phyloP scores from a whole-genome alignment of 2,797 vertebrate species.

The Psittacula derbiana region DNA sequence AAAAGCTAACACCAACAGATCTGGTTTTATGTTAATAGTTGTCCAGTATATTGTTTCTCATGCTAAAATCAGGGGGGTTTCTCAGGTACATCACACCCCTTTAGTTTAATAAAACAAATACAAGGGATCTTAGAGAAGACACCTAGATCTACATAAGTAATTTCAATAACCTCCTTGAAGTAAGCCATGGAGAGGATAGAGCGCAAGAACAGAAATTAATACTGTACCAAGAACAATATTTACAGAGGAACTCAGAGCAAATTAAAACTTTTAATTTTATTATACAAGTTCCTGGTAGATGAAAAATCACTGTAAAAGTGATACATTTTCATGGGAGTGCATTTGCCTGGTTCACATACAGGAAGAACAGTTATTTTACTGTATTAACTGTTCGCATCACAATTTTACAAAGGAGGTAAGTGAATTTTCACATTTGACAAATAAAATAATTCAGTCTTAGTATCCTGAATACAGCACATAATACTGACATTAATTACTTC shows the following conservation, averaged over 20 bases:
- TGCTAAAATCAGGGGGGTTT: neutral
- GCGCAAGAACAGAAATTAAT: neutral
- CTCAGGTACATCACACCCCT: neutral
- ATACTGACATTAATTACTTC: neutral
- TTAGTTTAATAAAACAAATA: neutral
- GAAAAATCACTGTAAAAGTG: neutral
- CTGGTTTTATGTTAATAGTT: neutral
- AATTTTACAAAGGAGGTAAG: neutral
- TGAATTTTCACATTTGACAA: conserved; percentile 12
- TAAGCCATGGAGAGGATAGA: neutral
- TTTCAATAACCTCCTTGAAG: neutral
- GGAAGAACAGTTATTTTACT: neutral
- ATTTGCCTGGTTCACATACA: neutral
- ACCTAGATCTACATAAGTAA: neutral
- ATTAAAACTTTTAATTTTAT: neutral
- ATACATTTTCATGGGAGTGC: neutral
- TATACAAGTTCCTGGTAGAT: neutral
- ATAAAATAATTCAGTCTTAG: neutral
- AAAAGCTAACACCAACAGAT: rapidly evolving
- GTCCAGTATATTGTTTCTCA: neutral
- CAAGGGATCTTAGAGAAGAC: neutral
- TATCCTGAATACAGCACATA: neutral
- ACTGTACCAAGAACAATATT: neutral
- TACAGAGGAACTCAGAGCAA: neutral
- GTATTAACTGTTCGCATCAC: neutral